These are phyloP conservation scores for Lucilia sericata DNA, from an alignment of 1,140 invertebrate genomes.

Conservation along the genomic window DNA sequence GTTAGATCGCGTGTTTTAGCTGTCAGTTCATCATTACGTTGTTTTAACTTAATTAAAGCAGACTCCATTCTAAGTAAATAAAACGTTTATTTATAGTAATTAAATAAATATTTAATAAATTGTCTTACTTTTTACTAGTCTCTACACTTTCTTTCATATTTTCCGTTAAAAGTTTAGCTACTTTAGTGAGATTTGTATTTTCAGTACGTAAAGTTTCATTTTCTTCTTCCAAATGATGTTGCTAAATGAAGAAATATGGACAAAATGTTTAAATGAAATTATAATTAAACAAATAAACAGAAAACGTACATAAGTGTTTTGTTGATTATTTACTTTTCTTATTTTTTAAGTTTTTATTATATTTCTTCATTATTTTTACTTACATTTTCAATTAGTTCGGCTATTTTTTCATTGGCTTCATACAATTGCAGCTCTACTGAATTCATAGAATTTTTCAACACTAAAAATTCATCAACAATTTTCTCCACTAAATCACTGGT, in stretches of 20 bases:
- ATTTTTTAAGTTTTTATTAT: not conserved
- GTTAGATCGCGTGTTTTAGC: slow-evolving; percentile 56
- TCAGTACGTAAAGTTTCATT: slow-evolving; percentile 63
- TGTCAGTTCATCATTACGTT: slow-evolving; percentile 65
- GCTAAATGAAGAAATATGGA: slow-evolving; percentile 35
- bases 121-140: slow-evolving; percentile 52
- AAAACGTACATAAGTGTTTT: not conserved
- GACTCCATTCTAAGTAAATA: slow-evolving; percentile 61
- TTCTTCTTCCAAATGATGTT: slow-evolving; percentile 61
- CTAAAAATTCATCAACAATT: slow-evolving; percentile 60
- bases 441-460: slow-evolving; percentile 59
- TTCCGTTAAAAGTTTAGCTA: slow-evolving; percentile 64
- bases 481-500: slow-evolving; percentile 58
- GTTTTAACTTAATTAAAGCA: slow-evolving; percentile 64
- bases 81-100: not conserved
- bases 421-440: slow-evolving; percentile 65
- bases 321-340: not conserved
- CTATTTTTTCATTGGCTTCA: slow-evolving; percentile 67
- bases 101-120: not conserved
- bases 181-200: slow-evolving; percentile 63
- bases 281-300: not conserved
- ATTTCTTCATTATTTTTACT: slow-evolving; percentile 35
- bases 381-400: slow-evolving; percentile 64
- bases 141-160: slow-evolving; percentile 67
- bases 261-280: slow-evolving; percentile 14